phyloP scores from a whole-genome alignment of 2,888 invertebrate species.

The Acrobasis consociella region DNA sequence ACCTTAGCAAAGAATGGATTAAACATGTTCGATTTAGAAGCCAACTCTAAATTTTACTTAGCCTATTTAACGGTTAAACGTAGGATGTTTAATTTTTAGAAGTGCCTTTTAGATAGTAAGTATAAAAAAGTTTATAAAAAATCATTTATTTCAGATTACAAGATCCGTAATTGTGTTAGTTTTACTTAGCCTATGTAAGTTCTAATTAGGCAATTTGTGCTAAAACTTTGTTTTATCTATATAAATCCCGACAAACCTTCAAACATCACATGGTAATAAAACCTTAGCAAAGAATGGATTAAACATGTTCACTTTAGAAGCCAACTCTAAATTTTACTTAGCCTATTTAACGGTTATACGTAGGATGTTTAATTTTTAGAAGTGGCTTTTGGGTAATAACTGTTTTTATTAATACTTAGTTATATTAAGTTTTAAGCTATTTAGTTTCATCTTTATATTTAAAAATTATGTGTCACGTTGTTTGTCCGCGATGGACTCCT shows the following conservation, averaged over 20 bases:
- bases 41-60: constrained; percentile 63
- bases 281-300: constrained; percentile 55
- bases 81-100: constrained; percentile 32
- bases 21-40: constrained; percentile 54
- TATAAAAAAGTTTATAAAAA: too few relatives aligned
- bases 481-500: too few relatives aligned
- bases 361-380: constrained; percentile 32
- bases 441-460: too few relatives aligned
- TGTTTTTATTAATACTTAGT: too few relatives aligned
- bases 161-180: too few relatives aligned
- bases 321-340: constrained; percentile 63
- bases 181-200: too few relatives aligned
- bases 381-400: constrained; percentile 14
- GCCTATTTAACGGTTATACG: constrained; percentile 48
- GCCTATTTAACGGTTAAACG: constrained; percentile 47
- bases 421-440: too few relatives aligned
- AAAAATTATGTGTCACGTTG: too few relatives aligned
- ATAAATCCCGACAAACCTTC: constrained; percentile 11
- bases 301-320: constrained; percentile 54
- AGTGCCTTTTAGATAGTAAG: constrained; percentile 17
- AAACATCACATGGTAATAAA: constrained; percentile 39
- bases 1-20: constrained; percentile 55
- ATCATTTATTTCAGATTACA: too few relatives aligned
- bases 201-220: too few relatives aligned
- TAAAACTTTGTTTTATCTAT: too few relatives aligned